Conservation (phyloP, 2,797 vertebrate genomes). For the Scomberomorus guttatus region DNA sequence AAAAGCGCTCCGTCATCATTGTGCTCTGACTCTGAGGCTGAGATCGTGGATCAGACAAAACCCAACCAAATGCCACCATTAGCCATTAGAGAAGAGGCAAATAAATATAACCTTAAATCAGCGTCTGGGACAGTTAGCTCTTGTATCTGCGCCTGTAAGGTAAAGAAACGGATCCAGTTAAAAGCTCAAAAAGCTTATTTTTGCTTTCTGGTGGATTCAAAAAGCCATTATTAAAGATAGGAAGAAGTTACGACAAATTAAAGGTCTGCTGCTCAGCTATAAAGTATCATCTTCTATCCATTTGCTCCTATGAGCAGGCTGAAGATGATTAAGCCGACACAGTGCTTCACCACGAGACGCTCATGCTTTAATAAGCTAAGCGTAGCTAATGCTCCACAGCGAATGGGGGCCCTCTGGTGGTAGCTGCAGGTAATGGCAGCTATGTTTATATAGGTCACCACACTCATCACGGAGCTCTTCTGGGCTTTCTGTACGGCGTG, state of each 20-base stretch:
- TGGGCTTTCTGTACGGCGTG: slow-evolving; percentile 46
- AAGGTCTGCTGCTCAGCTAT: background rate
- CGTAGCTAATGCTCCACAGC: background rate
- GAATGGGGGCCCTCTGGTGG: slow-evolving; percentile 50
- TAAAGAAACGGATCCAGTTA: background rate
- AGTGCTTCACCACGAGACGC: background rate
- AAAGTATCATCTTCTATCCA: background rate
- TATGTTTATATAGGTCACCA: slow-evolving; percentile 71
- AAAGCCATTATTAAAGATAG: background rate
- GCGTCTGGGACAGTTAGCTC: slow-evolving; percentile 3
- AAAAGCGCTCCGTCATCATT: slow-evolving; percentile 68
- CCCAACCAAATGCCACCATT: slow-evolving; percentile 50
- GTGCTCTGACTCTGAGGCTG: slow-evolving; percentile 39
- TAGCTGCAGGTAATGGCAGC: background rate
- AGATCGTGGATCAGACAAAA: slow-evolving; percentile 37
- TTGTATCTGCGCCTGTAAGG: background rate
- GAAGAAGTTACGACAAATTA: background rate
- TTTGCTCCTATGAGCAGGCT: background rate
- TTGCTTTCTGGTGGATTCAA: background rate
- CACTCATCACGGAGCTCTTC: slow-evolving; percentile 42
- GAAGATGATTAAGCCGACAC: background rate
- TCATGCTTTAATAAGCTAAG: background rate
- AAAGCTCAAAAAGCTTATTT: background rate
- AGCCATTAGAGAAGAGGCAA: slow-evolving; percentile 40
- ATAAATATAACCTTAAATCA: slow-evolving; percentile 53